Percentiles rank a stretch among this genome's conserved stretches.
These are phyloP conservation scores for Andrena chrysosceles DNA, from an alignment of 2,888 invertebrate species.

Conservation along the genomic window DNA sequence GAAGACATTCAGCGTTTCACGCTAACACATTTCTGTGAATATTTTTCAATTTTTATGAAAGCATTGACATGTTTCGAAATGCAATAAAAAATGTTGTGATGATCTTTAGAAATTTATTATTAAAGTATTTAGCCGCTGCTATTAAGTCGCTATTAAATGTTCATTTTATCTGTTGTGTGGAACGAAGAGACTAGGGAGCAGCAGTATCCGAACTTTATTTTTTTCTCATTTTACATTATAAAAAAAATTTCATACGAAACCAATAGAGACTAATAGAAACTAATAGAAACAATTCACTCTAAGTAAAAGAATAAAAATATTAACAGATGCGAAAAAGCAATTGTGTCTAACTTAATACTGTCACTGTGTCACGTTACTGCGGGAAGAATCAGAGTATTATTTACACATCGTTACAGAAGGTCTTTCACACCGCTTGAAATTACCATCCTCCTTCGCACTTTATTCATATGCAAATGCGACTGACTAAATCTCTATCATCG, in stretches of 20 bases:
- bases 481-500: slow-evolving; percentile 61
- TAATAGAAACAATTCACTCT: background rate
- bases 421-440: slow-evolving; percentile 43
- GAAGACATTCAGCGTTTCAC: too few relatives aligned
- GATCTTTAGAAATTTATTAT: too few relatives aligned
- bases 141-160: too few relatives aligned
- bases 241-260: background rate
- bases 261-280: background rate
- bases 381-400: slow-evolving; percentile 36
- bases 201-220: background rate
- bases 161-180: too few relatives aligned
- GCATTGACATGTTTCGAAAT: too few relatives aligned
- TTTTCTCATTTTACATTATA: background rate
- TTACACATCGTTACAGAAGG: slow-evolving; percentile 29
- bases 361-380: slow-evolving; percentile 19
- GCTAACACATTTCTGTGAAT: background rate
- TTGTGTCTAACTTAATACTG: background rate
- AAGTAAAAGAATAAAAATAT: background rate
- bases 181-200: too few relatives aligned
- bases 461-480: slow-evolving; percentile 70
- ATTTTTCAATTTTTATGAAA: background rate
- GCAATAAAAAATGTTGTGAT: too few relatives aligned
- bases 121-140: too few relatives aligned
- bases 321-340: slow-evolving; percentile 5
- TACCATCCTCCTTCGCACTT: slow-evolving; percentile 54